These are phyloP conservation scores for Anoncus sp. DNA, from an alignment of 2,888 invertebrate species.

Conservation along the genomic window DNA sequence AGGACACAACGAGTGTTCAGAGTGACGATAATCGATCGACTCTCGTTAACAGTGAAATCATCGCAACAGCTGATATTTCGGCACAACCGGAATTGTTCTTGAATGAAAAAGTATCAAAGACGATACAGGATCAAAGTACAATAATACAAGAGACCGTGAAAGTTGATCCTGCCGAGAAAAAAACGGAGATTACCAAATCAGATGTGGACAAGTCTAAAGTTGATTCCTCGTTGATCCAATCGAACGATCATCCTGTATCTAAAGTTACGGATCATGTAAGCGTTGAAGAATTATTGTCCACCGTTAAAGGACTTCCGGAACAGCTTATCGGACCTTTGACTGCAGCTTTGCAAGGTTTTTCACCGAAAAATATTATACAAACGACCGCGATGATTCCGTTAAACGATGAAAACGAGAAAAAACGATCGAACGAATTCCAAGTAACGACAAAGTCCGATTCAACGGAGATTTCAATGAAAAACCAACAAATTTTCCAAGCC, in stretches of 20 bases:
- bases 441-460: not conserved
- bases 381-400: not conserved
- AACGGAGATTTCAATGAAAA: not conserved
- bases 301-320: conserved; percentile 78
- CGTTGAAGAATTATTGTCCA: conserved; percentile 76
- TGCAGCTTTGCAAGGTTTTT: conserved; percentile 75
- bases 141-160: not conserved
- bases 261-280: conserved; percentile 58
- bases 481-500: not conserved
- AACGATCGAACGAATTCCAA: not conserved
- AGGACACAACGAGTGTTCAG: conserved; percentile 6
- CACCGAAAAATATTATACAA: conserved; percentile 64
- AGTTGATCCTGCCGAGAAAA: not conserved
- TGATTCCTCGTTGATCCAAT: not conserved
- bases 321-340: conserved; percentile 77
- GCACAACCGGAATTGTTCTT: not conserved
- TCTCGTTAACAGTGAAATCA: not conserved
- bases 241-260: conserved; percentile 1
- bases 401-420: not conserved
- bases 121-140: not conserved
- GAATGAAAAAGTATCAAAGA: not conserved
- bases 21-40: conserved; percentile 16
- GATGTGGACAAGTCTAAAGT: not conserved
- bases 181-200: not conserved
- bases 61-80: not conserved